Evolutionary conservation across 2,113 vertebrate species (phyloP), one percentile per base, ranked within the genome.

Genomic region (Thalassarche chlororhynchos): DNA sequence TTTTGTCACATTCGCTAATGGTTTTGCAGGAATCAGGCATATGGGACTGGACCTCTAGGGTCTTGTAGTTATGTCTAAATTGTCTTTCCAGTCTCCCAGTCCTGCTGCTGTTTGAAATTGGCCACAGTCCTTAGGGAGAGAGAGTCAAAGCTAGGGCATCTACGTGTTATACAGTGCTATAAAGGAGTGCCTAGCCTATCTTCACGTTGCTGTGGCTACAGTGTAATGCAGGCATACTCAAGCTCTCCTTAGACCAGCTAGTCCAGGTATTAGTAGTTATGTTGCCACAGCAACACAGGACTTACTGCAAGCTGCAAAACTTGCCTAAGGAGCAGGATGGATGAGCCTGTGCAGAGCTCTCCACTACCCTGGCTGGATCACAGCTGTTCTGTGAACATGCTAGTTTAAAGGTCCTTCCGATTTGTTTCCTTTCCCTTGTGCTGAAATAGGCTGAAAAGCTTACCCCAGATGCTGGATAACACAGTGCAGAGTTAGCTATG

Each of bases 251-350:
- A 68, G 82, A 84, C 32, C 69, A 51, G 26, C 47, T 85, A 71
- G 91, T 60, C 68, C 47, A 71, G 60, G 69, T 96, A 84, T 75
- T 38, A 94, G 71, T 72, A 83, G 71, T 64, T 60, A 64, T 7
- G 89, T 95, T 97, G 65, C 87, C 78, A 87, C 81, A 79, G 93
- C 77, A 93, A 92, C 87, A 26, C 52, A 80, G 85, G 66, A 86
- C 71, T 91, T 93, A 32, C 13, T 69, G 71, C 19, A 65, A 69
- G 40, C 84, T 88, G 78, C 54, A 88, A 23, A 91, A 89, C 71
- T 87, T 80, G 46, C 78, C 55, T 61, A 10, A 74, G 54, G 66
- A 96, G 24, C 69, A 60, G 65, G 69, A 82, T 76, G 60, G 81
- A 68, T 71, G 61, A 85, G 23, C 44, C 34, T 9, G 7, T 79